Base-by-base conservation (phyloP, 2,888 invertebrate genomes). In the Dendrolimus houi region DNA sequence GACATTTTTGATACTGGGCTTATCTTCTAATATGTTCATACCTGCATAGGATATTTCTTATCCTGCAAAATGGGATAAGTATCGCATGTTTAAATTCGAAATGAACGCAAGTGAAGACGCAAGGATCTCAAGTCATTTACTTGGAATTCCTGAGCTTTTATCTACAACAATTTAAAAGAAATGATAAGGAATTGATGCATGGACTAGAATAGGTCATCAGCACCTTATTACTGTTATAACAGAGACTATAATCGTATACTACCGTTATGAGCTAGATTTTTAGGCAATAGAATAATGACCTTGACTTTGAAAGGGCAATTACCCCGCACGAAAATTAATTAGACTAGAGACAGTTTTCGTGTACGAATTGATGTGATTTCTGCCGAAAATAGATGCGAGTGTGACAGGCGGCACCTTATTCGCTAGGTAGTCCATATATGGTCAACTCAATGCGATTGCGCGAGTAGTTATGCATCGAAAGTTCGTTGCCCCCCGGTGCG, bases 371-470 rank as follows among this genome's bases (percentile, higher is more conserved):
- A 70, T 65, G 69, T 66, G 63, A 69, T 72, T 75, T 72, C 62
- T 67, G 74, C 78, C 77, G 70, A 69, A 82, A 85, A 82, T 85
- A 80, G 79, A 80, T 71, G 73, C 70, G 66, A 80, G 81, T 72
- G 77, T 79, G 79, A 81, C 81, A 81, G 77, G 63, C 71, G 63
- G 64, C 67, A 66, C 70, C 68, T 71, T 75, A 73, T 72, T 73
- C 71, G 72, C 82, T 88, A 87, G 77, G 77, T 29, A 29, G 29
- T 29, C 89, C 89, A 68, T 89, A 88, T 88, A 90, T 85, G 89
- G 89, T 76, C 81, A 90, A 87, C 80, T 77, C 75, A 78, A 67
- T 79, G 87, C 87, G 87, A 81, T 85, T 89, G 89, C 88, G 88
- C 89, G 85, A 73, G 47, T 47, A 12, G 47, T 80, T 75, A 72